Evolutionary conservation across 2,113 vertebrate genomes (phyloP).

Genomic region (Apaloderma vittatum): DNA sequence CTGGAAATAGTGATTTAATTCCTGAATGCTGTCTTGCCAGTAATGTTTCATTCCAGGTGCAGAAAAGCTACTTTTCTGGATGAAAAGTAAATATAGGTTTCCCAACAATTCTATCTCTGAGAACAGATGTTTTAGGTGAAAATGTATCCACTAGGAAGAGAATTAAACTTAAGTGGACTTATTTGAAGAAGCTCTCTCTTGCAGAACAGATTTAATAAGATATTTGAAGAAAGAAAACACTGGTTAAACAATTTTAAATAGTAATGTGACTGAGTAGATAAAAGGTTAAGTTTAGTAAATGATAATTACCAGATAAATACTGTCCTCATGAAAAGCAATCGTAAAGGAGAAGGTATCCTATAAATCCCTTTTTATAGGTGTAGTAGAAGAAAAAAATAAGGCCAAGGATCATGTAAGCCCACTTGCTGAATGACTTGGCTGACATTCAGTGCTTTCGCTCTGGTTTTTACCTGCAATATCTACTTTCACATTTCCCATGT

Average conservation of each 20-base stretch:
- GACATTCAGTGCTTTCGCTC: background rate
- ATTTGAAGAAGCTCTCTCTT: background rate
- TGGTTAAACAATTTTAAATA: background rate
- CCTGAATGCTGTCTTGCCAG: background rate
- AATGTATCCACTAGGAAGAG: background rate
- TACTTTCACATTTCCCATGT: background rate
- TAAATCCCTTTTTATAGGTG: background rate
- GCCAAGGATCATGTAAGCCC: background rate
- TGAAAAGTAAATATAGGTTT: background rate
- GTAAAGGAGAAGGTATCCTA: background rate
- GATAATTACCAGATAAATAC: background rate
- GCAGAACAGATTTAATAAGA: background rate
- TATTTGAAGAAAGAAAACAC: background rate
- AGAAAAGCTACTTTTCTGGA: background rate
- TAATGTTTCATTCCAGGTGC: background rate
- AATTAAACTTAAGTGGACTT: background rate
- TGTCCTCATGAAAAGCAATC: background rate
- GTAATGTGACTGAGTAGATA: background rate
- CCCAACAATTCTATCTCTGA: background rate
- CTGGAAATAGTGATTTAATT: background rate
- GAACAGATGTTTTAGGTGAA: background rate
- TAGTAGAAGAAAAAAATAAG: background rate
- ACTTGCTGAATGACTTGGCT: background rate
- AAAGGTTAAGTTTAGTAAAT: background rate
- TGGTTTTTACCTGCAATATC: background rate